Evolutionary conservation across 2,797 vertebrate species (phyloP).

Genomic region (Carduelis carduelis): DNA sequence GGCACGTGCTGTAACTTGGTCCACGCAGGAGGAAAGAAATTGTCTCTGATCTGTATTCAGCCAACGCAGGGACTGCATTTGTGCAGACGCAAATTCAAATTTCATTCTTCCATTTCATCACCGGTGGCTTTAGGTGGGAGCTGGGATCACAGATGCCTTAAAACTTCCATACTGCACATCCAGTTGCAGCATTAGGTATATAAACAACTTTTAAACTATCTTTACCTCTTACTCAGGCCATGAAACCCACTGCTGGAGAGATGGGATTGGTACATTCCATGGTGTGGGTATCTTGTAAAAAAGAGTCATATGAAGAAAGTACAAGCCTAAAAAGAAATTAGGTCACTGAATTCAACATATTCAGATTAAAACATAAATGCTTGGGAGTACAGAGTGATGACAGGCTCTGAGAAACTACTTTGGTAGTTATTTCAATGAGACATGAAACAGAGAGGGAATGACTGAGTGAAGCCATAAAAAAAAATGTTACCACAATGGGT

Average conservation of each 20-base stretch:
- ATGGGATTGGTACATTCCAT: neutral
- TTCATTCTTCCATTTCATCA: neutral
- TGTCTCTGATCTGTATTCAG: neutral
- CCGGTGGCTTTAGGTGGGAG: neutral
- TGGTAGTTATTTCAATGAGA: slow-evolving; percentile 7
- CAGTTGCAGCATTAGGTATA: neutral
- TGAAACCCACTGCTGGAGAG: neutral
- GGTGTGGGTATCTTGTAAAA: neutral
- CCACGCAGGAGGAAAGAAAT: neutral
- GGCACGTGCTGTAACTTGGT: accelerated
- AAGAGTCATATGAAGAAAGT: slow-evolving; percentile 29
- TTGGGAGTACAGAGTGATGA: neutral
- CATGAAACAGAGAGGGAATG: neutral
- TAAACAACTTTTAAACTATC: neutral
- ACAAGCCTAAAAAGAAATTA: neutral
- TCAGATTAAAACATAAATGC: neutral
- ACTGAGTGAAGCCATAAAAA: neutral
- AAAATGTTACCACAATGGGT: neutral
- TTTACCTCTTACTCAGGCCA: neutral
- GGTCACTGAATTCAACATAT: slow-evolving; percentile 2
- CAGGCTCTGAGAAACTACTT: slow-evolving; percentile 3
- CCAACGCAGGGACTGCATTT: accelerated
- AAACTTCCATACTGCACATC: neutral
- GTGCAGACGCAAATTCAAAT: neutral
- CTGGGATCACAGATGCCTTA: neutral